Evolutionary conservation across 2,888 invertebrate genomes (phyloP), one percentile per base, ranked within the genome.

Genomic region (Megastigmus dorsalis): DNA sequence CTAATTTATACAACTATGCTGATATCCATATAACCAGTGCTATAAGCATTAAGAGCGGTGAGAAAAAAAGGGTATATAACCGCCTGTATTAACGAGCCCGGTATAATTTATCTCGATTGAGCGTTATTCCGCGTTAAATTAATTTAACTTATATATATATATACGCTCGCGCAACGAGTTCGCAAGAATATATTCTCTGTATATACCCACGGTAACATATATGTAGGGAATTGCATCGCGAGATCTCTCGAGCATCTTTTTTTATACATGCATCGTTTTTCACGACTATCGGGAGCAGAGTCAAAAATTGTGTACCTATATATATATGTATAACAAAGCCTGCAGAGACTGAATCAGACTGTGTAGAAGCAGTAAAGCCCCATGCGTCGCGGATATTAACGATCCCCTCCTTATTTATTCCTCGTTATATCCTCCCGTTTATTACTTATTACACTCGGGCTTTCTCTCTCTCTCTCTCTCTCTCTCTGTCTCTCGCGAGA

Each of bases 331-430:
- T n/a, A n/a, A n/a, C n/a, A n/a, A n/a, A n/a, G n/a, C n/a, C n/a
- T n/a, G n/a, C n/a, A n/a, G n/a, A n/a, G n/a, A n/a, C n/a, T n/a
- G n/a, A n/a, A n/a, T n/a, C n/a, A n/a, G n/a, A n/a, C n/a, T n/a
- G n/a, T n/a, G n/a, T n/a, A n/a, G n/a, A n/a, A n/a, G n/a, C n/a
- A n/a, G n/a, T n/a, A n/a, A n/a, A n/a, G n/a, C n/a, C n/a, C n/a
- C n/a, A n/a, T n/a, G 55, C 45, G 75, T 78, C 48, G 68, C 41
- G 69, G 63, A 75, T 79, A 80, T 82, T 81, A 81, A 82, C 79
- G 80, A 78, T 81, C 79, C 73, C n/a, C 79, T 81, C 79, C 78
- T 82, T 82, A 80, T 82, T 82, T 80, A 80, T 82, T 81, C 78
- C 79, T 81, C 79, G 79, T 82, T 82, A 82, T 82, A 81, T 79